A percentile compares a stretch with the other conserved stretches of the same genome.
These are phyloP conservation scores for Acyrthosiphon pisum DNA, from an alignment of 1,140 invertebrate species.

Conservation along the genomic window DNA sequence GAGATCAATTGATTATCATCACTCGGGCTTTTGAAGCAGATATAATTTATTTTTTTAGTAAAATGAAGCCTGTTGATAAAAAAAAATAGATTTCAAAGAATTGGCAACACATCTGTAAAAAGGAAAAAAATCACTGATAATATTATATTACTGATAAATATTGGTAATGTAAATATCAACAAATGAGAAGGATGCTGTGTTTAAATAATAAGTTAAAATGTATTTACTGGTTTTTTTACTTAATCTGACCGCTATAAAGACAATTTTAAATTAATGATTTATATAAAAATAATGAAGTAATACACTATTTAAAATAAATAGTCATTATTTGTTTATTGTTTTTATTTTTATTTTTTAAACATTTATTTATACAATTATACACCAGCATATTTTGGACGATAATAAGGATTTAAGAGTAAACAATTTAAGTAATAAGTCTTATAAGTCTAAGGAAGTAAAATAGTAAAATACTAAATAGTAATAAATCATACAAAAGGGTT, in stretches of 20 bases:
- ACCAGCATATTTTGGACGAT: background rate
- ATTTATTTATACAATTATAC: too few species aligned
- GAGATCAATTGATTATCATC: too few species aligned
- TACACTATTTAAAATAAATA: background rate
- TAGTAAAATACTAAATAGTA: background rate
- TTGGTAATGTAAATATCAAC: background rate
- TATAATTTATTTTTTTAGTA: background rate
- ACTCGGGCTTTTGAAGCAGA: background rate
- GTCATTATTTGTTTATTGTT: background rate
- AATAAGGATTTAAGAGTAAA: background rate
- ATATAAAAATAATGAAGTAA: background rate
- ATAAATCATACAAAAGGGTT: background rate
- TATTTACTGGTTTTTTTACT: background rate
- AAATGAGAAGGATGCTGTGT: background rate
- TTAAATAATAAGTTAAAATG: background rate
- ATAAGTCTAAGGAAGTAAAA: background rate
- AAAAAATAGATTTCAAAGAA: background rate
- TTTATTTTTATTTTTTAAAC: background rate
- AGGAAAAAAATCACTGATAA: background rate
- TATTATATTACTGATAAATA: too few species aligned
- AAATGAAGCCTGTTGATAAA: background rate
- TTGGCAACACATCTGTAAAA: background rate
- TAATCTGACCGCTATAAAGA: background rate
- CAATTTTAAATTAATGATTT: background rate
- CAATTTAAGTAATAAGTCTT: background rate